Conservation (phyloP, 2,797 vertebrate species). For the Remorina albescens region DNA sequence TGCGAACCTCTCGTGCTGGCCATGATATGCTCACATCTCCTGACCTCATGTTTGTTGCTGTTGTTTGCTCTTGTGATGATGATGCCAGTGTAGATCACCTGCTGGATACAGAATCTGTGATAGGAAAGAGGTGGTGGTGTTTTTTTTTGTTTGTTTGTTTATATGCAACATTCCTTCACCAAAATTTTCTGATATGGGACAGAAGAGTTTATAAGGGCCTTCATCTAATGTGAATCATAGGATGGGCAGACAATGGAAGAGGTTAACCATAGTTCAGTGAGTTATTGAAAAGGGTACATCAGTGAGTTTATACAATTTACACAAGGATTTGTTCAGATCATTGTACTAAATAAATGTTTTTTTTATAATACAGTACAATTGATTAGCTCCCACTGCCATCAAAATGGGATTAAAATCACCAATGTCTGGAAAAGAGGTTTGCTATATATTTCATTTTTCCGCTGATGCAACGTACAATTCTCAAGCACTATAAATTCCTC, state of each 20-base stretch:
- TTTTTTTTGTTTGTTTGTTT: slow-evolving; percentile 4
- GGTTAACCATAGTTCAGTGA: not conserved
- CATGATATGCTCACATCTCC: slow-evolving; percentile 8
- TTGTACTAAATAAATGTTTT: no score
- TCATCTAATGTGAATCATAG: not conserved
- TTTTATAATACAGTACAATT: no score
- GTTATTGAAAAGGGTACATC: not conserved
- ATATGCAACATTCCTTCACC: slow-evolving; percentile 15
- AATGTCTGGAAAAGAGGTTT: no score
- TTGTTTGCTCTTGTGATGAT: slow-evolving; percentile 25
- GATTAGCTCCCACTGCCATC: no score
- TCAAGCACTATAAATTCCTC: no score
- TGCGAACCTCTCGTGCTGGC: slow-evolving; percentile 19
- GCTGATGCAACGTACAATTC: no score
- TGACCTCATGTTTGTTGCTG: slow-evolving; percentile 1
- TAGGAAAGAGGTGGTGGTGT: not conserved
- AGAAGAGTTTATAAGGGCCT: not conserved
- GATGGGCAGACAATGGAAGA: not conserved
- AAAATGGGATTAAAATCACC: no score
- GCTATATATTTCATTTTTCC: no score
- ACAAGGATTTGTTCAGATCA: no score
- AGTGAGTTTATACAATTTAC: no score
- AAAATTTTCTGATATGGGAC: not conserved
- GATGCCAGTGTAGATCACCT: not conserved
- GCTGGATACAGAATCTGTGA: not conserved